phyloP scores from a whole-genome alignment of 1,140 invertebrate species.

The Formica selysi region DNA sequence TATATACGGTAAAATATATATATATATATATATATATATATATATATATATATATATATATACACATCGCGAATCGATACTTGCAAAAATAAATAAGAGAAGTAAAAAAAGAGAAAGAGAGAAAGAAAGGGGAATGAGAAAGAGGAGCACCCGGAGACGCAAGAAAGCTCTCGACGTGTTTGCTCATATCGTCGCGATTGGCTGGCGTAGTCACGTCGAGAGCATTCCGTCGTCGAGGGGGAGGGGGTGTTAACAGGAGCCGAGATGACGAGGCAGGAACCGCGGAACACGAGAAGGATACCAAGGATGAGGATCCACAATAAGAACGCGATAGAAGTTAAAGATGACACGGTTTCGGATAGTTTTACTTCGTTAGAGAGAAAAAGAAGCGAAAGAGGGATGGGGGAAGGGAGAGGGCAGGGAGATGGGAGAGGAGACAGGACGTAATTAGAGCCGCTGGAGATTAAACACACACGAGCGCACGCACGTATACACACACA shows the following conservation, averaged over 20 bases:
- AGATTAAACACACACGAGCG: conserved; percentile 48
- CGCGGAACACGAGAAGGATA: conserved; percentile 41
- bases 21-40: conserved; percentile 26
- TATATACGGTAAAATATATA: no score
- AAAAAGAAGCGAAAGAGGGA: neutral
- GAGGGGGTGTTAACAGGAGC: conserved; percentile 6
- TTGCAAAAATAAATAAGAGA: conserved; percentile 2
- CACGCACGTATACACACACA: neutral
- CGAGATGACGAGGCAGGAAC: conserved; percentile 40
- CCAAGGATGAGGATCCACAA: neutral
- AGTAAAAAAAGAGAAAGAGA: conserved; percentile 3
- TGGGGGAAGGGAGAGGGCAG: no score
- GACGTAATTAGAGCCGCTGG: conserved; percentile 54
- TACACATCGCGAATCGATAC: conserved; percentile 16
- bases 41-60: conserved; percentile 12
- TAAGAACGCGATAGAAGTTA: conserved; percentile 39
- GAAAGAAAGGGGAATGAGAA: neutral
- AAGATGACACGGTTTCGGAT: conserved; percentile 48
- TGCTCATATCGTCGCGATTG: neutral
- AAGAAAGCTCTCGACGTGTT: neutral
- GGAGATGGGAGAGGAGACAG: neutral
- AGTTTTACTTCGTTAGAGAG: conserved; percentile 34
- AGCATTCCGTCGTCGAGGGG: conserved; percentile 5
- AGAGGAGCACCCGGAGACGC: neutral
- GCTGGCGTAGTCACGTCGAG: conserved; percentile 8